Base-by-base conservation (phyloP, 2,113 vertebrate genomes). In the Pseudorectes ferrugineus region DNA sequence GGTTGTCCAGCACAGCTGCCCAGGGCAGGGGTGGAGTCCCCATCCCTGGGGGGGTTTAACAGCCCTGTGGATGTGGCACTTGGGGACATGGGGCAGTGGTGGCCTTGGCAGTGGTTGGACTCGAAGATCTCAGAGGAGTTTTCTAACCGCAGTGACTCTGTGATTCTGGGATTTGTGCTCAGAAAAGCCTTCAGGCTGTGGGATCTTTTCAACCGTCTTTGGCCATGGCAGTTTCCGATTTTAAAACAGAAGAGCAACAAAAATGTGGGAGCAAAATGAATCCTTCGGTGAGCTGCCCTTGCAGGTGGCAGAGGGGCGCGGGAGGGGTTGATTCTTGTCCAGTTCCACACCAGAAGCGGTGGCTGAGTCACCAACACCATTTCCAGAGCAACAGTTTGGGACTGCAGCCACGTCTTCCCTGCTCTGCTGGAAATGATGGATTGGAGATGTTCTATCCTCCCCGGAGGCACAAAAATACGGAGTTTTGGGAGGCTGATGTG, bases 111-210 rank as follows among this genome's bases (percentile, higher is more conserved):
- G 11, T 12, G 35, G 13, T 24, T 65, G 49, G 42, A 21, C 31
- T 23, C 1, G 0, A 0, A 18, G 40, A 19, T 35, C 58, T 31
- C 22, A 11, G 66, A 49, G 31, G 24, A 48, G 17, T 5, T 49
- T 42, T 72, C 36, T 42, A 65, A 19, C 22, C 12, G 5, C 26
- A 72, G 10, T 13, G 22, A 19, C 10, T 72, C 66, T 42, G 25
- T 42, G 35, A 22, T 26, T 48, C 49, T 48, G 51, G 7, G 19
- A 28, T 42, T 84, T 43, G 55, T 46, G 43, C 46, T 29, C 67
- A 35, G 35, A 83, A 52, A 52, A 86, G 24, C 67, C 57, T 54
- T 11, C 76, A 52, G 89, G 25, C 3, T 3, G 6, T 35, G 5
- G 10, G 43, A 35, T 36, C 43, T 54, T 73, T 51, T 31, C 48